Base-by-base conservation (phyloP, 1,140 invertebrate species). In the Philotrypesis tridentata region DNA sequence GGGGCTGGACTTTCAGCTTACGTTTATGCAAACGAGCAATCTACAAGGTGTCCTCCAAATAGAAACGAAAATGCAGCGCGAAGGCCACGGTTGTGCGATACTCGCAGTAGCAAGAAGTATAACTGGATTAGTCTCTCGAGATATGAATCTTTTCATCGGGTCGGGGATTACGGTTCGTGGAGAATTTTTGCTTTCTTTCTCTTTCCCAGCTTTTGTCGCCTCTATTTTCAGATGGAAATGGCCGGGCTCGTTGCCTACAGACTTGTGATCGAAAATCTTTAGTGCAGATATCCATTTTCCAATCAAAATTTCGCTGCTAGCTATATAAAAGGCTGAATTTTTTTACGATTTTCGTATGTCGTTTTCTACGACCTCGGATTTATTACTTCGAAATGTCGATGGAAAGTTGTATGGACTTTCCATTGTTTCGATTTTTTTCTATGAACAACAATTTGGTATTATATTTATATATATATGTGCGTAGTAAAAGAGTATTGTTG, bases 21-120 rank as follows among this genome's bases (percentile, higher is more conserved):
- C 27, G 29, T 25, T 76, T 76, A 76, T 76, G 74, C 60, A 76
- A 76, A 76, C 60, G 55, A 61, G 60, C 31, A 33, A 63, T 63
- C 60, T 63, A 37, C 60, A 61, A 76, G 74, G 29, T 76, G 31
- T 55, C 74, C 60, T 76, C 29, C 8, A 14, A n/a, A 5, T 31
- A 61, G 25, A 60, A 60, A 74, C 21, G 27, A 74, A 74, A 60
- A 60, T 61, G 25, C 48, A 60, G 21, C 23, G 5, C 29, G 33
- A 37, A 31, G 2, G 21, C 60, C 6, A 27, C 5, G 11, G 68
- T 29, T 14, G 14, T 3, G 17, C 74, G 11, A n/a, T 23, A 21
- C n/a, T n/a, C 55, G n/a, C 21, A 55, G 21, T 21, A n/a, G 6
- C 21, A 55, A 55, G 14, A 27, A 7, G 48, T 17, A 60, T 63